A percentile compares a stretch with the other conserved stretches of the same genome.
Evolutionary conservation across 2,113 vertebrate genomes (phyloP).

Genomic region (Macrotus californicus): DNA sequence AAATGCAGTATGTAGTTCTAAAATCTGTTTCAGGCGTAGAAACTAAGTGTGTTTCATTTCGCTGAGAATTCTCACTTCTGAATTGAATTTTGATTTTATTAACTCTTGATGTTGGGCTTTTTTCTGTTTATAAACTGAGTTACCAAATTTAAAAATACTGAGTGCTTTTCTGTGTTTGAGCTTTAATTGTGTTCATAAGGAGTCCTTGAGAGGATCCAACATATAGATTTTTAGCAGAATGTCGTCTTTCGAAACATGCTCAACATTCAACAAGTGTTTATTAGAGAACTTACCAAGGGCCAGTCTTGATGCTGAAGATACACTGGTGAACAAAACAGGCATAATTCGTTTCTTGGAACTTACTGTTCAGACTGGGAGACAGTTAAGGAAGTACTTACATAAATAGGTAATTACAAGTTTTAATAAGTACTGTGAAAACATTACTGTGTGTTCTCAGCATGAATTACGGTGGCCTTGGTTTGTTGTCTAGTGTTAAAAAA

Average conservation of each 20-base stretch:
- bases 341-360: background rate
- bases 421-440: background rate
- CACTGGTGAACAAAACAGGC: background rate
- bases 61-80: background rate
- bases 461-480: background rate
- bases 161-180: background rate
- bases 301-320: background rate
- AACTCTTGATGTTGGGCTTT: background rate
- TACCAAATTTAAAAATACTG: background rate
- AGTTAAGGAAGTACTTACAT: background rate
- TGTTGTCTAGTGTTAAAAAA: background rate
- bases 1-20: background rate
- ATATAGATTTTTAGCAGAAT: background rate
- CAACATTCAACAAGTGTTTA: background rate
- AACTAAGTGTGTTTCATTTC: background rate
- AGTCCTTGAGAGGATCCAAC: background rate
- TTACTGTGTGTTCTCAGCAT: background rate
- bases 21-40: background rate
- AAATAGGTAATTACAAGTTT: background rate
- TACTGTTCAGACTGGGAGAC: background rate
- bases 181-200: background rate
- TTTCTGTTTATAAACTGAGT: background rate
- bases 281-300: background rate
- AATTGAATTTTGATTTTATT: constrained; percentile 28
- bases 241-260: background rate